These are phyloP conservation scores for Lacerta viridis DNA, from an alignment of 2,797 vertebrate species.

Conservation along the genomic window DNA sequence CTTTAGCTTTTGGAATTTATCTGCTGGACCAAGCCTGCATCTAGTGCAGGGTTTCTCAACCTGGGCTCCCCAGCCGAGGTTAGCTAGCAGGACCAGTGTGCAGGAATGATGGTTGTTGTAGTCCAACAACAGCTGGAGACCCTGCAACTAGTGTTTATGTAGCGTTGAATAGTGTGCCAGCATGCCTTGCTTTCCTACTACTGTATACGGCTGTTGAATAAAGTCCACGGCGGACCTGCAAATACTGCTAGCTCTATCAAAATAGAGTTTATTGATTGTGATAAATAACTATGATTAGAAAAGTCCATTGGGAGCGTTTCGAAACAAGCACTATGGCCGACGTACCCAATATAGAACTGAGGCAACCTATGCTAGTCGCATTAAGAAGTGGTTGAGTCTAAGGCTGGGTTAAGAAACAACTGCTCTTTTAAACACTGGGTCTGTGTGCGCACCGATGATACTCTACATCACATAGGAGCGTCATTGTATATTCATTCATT, in stretches of 20 bases:
- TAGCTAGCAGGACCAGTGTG: too few species aligned
- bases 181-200: too few species aligned
- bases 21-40: too few species aligned
- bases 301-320: not conserved
- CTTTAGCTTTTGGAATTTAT: too few species aligned
- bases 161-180: too few species aligned
- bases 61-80: too few species aligned
- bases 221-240: too few species aligned
- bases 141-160: too few species aligned
- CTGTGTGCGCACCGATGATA: constrained; percentile 56
- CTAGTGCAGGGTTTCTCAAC: too few species aligned
- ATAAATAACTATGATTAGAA: not conserved
- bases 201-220: too few species aligned
- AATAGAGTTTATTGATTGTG: not conserved
- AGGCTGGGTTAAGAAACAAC: constrained; percentile 21
- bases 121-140: too few species aligned
- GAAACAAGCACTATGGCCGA: not conserved
- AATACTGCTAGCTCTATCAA: not conserved
- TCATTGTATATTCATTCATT: constrained; percentile 83
- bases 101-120: too few species aligned
- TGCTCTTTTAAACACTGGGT: not conserved
- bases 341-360: not conserved
- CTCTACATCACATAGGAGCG: constrained; percentile 74
- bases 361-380: not conserved
- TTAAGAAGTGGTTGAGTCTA: not conserved